These are phyloP conservation scores for Tenthredo distinguenda DNA, from an alignment of 2,888 invertebrate genomes.

Conservation along the genomic window DNA sequence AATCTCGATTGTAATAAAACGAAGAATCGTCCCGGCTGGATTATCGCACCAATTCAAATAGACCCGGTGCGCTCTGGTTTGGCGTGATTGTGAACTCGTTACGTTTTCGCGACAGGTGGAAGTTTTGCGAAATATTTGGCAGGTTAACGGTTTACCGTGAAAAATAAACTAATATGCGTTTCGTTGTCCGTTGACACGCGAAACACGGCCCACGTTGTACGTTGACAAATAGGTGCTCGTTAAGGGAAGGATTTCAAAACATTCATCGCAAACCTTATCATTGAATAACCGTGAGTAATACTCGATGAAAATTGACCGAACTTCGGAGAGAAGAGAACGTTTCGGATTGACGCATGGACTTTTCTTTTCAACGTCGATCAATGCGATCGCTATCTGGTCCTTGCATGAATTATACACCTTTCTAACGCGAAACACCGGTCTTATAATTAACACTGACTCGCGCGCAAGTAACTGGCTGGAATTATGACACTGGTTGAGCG, in stretches of 20 bases:
- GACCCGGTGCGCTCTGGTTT: not conserved
- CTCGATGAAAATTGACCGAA: not conserved
- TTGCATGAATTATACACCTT: not conserved
- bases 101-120: conserved; percentile 34
- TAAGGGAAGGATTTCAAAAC: not conserved
- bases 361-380: not conserved
- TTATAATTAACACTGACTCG: conserved; percentile 13
- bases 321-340: not conserved
- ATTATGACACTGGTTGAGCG: not conserved
- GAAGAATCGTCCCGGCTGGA: not conserved
- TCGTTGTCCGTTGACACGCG: not conserved
- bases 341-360: not conserved
- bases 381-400: not conserved
- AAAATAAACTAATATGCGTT: not conserved
- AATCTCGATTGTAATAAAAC: not conserved
- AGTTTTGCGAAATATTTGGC: conserved; percentile 50
- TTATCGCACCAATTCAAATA: not conserved
- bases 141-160: not conserved
- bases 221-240: not conserved
- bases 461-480: not conserved
- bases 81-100: not conserved
- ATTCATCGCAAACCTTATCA: not conserved
- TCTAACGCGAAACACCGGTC: not conserved
- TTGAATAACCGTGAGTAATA: not conserved
- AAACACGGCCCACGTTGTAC: not conserved